Base-by-base conservation (phyloP, 1,140 invertebrate species). In the Laupala kohalensis region DNA sequence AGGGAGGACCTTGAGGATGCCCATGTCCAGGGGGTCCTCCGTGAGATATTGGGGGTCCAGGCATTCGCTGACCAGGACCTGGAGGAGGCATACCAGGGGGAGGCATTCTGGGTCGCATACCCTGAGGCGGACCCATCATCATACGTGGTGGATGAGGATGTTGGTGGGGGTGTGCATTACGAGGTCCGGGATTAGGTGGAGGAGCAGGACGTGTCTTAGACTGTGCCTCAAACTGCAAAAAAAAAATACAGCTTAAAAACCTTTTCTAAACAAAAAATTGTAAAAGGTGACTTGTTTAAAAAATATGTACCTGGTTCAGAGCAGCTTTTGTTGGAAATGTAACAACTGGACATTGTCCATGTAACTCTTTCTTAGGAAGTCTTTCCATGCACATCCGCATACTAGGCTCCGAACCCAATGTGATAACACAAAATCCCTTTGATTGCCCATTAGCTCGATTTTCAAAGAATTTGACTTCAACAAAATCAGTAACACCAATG, bases 391-490 rank as follows among this genome's bases (percentile, higher is more conserved):
- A 91, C 72, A 90, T 84, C 73, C 94, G 86, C 76, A 95, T 88
- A 73, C 96, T 98, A 73, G 88, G 86, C 77, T 99, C 97, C 0
- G 95, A 98, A 15, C 92, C 93, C 67, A 98, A 83, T 3, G 93
- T 93, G 75, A 97, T 89, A 23, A 96, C 90, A 80, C 95, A 97
- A 81, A 97, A 97, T 64, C 98, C 98, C 86, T 99, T 99, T 0
- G 95, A 98, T 81, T 99, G 97, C 27, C 98, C 98, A 86, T 99
- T 99, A 13, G 94, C 93, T 76, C 97, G 88, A 83, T 99, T 99
- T 83, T 99, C 97, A 84, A 98, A 98, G 82, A 99, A 99, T 83
- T 99, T 99, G 15, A 99, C 95, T 80, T 99, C 98, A 74, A 97
- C 85, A 75, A 99, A 90, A 81, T 99, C 98, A 72, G 85, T 88